Evolutionary conservation across 2,888 invertebrate species (phyloP).

Genomic region (Podabrus alpinus): DNA sequence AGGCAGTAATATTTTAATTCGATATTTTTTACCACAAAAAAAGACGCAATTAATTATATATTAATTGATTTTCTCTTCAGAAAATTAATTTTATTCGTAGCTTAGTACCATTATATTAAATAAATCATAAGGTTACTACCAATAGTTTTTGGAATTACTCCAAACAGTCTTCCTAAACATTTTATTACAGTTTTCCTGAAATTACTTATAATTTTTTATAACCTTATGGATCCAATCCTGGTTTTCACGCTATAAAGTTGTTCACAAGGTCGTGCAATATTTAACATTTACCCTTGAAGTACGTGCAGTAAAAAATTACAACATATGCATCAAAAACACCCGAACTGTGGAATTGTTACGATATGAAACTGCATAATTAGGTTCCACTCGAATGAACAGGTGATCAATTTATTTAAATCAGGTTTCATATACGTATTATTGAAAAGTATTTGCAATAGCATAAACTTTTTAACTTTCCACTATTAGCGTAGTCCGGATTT

Average conservation of each 20-base stretch:
- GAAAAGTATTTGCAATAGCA: no score
- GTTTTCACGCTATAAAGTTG: neutral
- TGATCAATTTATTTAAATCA: no score
- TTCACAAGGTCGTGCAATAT: neutral
- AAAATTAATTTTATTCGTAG: neutral
- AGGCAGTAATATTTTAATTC: neutral
- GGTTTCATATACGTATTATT: no score
- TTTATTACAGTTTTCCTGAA: neutral
- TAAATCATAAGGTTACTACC: neutral
- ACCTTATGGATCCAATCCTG: no score
- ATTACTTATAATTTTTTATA: neutral
- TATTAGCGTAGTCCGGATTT: no score
- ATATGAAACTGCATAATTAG: no score
- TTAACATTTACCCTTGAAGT: no score
- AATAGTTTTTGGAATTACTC: neutral
- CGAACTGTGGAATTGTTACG: no score
- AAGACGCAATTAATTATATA: neutral
- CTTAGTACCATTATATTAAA: neutral
- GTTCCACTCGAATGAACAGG: no score
- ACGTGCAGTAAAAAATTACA: neutral
- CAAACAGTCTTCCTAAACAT: neutral
- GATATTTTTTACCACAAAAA: neutral
- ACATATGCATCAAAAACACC: no score
- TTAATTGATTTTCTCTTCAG: neutral
- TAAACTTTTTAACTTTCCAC: no score